phyloP scores from a whole-genome alignment of 2,888 invertebrate genomes.

The Adineta ricciae region DNA sequence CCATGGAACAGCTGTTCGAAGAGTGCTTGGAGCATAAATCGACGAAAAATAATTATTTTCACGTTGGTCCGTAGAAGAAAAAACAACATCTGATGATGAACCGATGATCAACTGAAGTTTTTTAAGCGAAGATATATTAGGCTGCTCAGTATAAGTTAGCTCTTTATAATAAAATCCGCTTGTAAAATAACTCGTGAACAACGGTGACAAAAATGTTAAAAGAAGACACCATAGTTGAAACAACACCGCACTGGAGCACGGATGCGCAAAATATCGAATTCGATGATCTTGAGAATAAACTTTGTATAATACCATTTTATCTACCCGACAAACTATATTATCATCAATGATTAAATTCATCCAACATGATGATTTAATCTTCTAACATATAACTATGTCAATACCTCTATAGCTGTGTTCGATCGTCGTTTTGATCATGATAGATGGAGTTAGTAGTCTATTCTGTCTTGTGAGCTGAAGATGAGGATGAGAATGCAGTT shows the following conservation, averaged over 20 bases:
- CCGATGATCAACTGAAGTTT: slow-evolving; percentile 22
- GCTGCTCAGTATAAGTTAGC: slow-evolving; percentile 64
- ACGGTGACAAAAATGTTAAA: slow-evolving; percentile 61
- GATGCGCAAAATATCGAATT: slow-evolving; percentile 63
- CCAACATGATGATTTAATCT: background rate
- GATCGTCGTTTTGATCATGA: background rate
- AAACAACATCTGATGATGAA: background rate
- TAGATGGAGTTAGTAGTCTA: background rate
- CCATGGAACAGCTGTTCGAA: background rate
- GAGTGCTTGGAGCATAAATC: background rate
- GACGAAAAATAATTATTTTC: background rate
- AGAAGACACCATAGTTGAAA: slow-evolving; percentile 59
- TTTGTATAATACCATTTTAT: slow-evolving; percentile 50
- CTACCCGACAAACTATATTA: background rate
- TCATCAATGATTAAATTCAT: background rate
- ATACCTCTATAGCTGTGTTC: background rate
- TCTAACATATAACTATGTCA: background rate
- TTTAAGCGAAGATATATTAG: slow-evolving; percentile 60
- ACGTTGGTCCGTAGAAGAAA: background rate
- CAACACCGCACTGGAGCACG: slow-evolving; percentile 65
- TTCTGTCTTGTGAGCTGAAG: background rate
- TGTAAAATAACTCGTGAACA: slow-evolving; percentile 61
- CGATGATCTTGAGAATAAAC: slow-evolving; percentile 58
- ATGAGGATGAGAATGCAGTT: too few relatives aligned
- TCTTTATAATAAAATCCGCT: slow-evolving; percentile 67